A percentile compares a stretch with the other conserved stretches of the same genome.
Evolutionary conservation across 2,797 vertebrate genomes (phyloP).

Genomic region (Argentina silus): DNA sequence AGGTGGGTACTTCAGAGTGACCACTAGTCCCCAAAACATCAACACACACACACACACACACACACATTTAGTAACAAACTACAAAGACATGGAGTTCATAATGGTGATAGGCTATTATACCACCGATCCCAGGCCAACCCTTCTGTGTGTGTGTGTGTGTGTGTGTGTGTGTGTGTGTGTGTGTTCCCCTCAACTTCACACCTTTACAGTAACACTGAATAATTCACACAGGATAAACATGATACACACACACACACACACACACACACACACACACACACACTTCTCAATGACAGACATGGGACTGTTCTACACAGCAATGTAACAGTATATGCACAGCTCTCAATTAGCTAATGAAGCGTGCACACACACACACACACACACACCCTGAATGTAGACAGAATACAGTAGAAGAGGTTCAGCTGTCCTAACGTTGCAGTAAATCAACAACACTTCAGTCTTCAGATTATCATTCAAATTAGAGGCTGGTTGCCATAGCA

Average conservation of each 20-base stretch:
- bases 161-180: background rate
- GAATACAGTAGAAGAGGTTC: background rate
- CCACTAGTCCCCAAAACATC: background rate
- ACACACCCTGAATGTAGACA: background rate
- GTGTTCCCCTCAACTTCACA: background rate
- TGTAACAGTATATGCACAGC: background rate
- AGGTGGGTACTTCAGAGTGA: too few species aligned
- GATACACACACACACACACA: background rate
- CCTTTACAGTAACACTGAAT: background rate
- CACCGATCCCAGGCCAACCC: background rate
- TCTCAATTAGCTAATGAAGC: background rate
- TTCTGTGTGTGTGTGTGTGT: too few species aligned
- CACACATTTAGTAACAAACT: background rate
- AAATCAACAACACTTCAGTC: background rate
- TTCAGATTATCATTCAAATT: too few species aligned
- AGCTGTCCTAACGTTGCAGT: background rate
- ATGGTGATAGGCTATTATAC: too few species aligned
- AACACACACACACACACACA: too few species aligned
- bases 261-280: slow-evolving; percentile 12
- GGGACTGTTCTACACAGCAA: background rate
- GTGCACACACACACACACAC: background rate
- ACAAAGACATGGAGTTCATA: background rate
- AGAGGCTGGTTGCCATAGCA: too few species aligned
- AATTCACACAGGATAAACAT: background rate
- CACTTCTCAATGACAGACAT: background rate